Conservation (phyloP, 2,113 vertebrate species). For the Pachypanchax playfairii region DNA sequence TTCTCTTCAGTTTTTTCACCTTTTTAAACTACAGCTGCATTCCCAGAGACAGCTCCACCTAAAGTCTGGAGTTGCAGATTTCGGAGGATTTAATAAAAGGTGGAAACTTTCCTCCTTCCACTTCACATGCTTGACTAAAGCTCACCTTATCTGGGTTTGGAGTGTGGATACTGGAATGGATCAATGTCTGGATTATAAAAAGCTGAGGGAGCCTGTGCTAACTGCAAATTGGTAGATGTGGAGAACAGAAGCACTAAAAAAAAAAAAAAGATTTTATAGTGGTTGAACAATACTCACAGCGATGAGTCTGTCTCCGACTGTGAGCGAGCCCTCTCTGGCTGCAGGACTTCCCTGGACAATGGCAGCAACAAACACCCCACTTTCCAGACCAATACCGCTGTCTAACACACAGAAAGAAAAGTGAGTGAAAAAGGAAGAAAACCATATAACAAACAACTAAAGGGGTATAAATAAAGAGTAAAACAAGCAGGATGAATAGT, state of each 20-base stretch:
- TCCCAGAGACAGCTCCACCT: slow-evolving; percentile 28
- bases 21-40: background rate
- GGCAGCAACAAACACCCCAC: slow-evolving; percentile 88
- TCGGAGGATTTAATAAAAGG: slow-evolving; percentile 39
- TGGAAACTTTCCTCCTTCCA: slow-evolving; percentile 22
- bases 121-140: slow-evolving; percentile 43
- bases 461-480: background rate
- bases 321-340: slow-evolving; percentile 90
- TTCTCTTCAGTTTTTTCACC: slow-evolving; percentile 7
- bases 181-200: slow-evolving; percentile 46
- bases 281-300: slow-evolving; percentile 95
- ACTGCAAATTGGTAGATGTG: slow-evolving; percentile 14
- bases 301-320: slow-evolving; percentile 91
- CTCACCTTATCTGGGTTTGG: slow-evolving; percentile 41
- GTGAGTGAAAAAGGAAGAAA: background rate
- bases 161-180: slow-evolving; percentile 38
- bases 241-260: slow-evolving; percentile 2
- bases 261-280: slow-evolving; percentile 2
- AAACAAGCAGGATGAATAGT: background rate
- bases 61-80: slow-evolving; percentile 3
- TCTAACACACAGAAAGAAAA: slow-evolving; percentile 75
- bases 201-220: slow-evolving; percentile 14
- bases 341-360: slow-evolving; percentile 90
- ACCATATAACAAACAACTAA: background rate
- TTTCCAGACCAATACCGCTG: slow-evolving; percentile 90